Percentiles rank a stretch among this genome's conserved stretches.
Evolutionary conservation across 1,140 invertebrate species (phyloP).

Genomic region (Drosophila fuyamai): DNA sequence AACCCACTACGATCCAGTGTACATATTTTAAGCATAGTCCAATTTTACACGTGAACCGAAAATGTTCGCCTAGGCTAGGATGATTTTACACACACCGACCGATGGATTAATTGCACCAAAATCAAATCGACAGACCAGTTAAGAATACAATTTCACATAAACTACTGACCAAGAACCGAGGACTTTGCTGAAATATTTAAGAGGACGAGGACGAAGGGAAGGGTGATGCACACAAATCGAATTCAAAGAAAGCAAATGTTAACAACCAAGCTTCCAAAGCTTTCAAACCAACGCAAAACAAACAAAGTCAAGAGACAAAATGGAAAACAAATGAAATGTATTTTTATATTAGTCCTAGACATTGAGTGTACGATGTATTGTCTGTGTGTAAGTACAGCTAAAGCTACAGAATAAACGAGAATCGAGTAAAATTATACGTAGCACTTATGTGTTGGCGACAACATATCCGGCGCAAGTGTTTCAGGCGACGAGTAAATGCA

Average conservation of each 20-base stretch:
- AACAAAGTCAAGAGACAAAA: conserved; percentile 11
- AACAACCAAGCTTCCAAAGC: conserved; percentile 53
- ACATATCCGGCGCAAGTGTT: conserved; percentile 29
- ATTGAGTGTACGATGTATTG: conserved; percentile 59
- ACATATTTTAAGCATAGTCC: conserved; percentile 62
- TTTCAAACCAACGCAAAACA: conserved; percentile 59
- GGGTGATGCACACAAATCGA: conserved; percentile 30
- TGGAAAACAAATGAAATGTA: conserved; percentile 67
- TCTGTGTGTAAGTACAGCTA: conserved; percentile 47
- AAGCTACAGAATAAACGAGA: conserved; percentile 49
- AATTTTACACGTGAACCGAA: conserved; percentile 65
- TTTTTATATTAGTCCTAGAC: conserved; percentile 77
- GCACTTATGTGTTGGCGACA: conserved; percentile 34
- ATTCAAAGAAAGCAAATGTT: conserved; percentile 49
- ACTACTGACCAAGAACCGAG: conserved; percentile 34
- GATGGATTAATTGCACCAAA: conserved; percentile 11
- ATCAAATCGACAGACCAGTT: not conserved
- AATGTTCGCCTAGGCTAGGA: conserved; percentile 40
- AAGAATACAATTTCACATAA: not conserved
- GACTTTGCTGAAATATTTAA: conserved; percentile 46
- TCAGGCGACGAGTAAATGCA: conserved; percentile 29
- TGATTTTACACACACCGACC: conserved; percentile 53
- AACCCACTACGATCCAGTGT: conserved; percentile 53
- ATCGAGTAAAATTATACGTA: conserved; percentile 45
- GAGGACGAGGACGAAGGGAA: not conserved